Percentiles rank a stretch among this genome's conserved stretches.
Evolutionary conservation across 2,113 vertebrate genomes (phyloP).

Genomic region (Calyptommatus sinebrachiatus): DNA sequence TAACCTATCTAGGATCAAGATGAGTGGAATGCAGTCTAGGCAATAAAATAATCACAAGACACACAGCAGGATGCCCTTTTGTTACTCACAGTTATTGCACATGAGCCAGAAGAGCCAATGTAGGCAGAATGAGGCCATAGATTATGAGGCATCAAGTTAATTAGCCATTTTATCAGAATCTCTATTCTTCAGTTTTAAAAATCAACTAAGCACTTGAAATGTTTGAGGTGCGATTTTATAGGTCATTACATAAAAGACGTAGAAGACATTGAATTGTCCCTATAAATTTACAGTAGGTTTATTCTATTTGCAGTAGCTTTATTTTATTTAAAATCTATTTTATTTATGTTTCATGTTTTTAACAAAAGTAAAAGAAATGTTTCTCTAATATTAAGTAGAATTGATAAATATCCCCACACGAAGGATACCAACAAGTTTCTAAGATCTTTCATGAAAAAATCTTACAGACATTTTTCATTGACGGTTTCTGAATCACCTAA

Average conservation of each 20-base stretch:
- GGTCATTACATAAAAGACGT: background rate
- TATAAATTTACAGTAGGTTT: background rate
- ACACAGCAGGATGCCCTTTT: too few species aligned
- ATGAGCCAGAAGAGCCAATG: too few species aligned
- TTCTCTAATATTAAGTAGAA: conserved; percentile 25
- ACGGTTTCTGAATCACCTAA: conserved; percentile 60
- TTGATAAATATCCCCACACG: background rate
- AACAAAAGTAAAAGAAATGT: conserved; percentile 12
- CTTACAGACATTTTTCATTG: conserved; percentile 12
- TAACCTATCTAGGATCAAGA: too few species aligned
- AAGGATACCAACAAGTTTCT: background rate
- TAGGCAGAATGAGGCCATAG: background rate
- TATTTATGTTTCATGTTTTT: background rate
- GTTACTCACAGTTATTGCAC: too few species aligned
- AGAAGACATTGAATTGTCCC: background rate
- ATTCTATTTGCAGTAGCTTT: background rate
- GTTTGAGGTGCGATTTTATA: background rate
- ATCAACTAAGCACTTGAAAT: background rate
- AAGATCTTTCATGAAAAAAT: conserved; percentile 2
- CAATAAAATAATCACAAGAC: too few species aligned
- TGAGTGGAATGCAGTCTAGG: too few species aligned
- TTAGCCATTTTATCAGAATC: background rate
- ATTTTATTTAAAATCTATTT: background rate
- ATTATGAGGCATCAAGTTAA: background rate
- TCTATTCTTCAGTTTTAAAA: conserved; percentile 5